These are phyloP conservation scores for Oryzias sinensis DNA, from an alignment of 2,797 vertebrate species.

Conservation along the genomic window DNA sequence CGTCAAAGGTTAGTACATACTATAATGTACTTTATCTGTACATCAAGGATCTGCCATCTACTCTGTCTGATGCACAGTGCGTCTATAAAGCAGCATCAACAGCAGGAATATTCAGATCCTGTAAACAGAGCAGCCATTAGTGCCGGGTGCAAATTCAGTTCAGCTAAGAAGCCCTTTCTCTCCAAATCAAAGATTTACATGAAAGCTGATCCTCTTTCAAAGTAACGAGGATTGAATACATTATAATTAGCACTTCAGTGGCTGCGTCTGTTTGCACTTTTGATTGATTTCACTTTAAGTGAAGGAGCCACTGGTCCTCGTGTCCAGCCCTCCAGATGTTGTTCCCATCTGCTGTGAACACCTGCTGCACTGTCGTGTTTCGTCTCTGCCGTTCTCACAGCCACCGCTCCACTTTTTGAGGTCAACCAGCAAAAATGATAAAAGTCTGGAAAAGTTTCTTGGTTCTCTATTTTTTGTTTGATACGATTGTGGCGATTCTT, in stretches of 20 bases:
- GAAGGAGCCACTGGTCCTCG: conserved; percentile 13
- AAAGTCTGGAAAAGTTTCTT: not conserved
- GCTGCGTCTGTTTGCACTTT: conserved; percentile 19
- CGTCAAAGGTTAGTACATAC: too few relatives aligned
- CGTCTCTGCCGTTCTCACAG: conserved; percentile 34
- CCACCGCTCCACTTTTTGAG: conserved; percentile 25
- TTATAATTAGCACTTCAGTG: conserved; percentile 18
- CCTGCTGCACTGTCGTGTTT: conserved; percentile 43
- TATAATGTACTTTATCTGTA: not conserved
- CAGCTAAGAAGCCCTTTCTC: not conserved
- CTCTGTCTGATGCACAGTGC: not conserved
- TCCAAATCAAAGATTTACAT: conserved; percentile 17
- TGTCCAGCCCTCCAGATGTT: conserved; percentile 44
- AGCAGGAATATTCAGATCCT: conserved; percentile 9
- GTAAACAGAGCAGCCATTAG: conserved; percentile 3
- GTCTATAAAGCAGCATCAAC: not conserved
- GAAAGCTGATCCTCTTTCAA: conserved; percentile 10
- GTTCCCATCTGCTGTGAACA: conserved; percentile 46
- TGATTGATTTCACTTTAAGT: conserved; percentile 19
- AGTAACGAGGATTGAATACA: conserved; percentile 11
- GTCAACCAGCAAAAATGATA: conserved; percentile 18
- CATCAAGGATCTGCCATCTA: conserved; percentile 6
- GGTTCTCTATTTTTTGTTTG: not conserved
- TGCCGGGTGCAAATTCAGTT: conserved; percentile 1
- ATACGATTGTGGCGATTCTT: not conserved